Conservation (phyloP, 2,113 vertebrate species). For the Centropus bengalensis region DNA sequence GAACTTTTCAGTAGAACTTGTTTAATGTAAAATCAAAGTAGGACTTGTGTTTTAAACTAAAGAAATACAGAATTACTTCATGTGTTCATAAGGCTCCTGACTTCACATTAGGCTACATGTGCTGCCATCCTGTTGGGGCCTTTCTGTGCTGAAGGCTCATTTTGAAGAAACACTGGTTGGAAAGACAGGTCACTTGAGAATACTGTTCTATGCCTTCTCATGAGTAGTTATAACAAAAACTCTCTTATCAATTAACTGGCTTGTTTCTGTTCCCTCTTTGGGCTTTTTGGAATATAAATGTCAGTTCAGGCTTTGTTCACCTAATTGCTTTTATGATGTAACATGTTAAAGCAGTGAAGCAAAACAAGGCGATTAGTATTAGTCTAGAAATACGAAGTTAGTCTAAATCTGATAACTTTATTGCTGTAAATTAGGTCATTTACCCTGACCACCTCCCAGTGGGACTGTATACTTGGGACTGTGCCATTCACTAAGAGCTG, state of each 20-base stretch:
- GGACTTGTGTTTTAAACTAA: background rate
- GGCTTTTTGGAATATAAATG: background rate
- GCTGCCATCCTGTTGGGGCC: background rate
- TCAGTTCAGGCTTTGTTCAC: background rate
- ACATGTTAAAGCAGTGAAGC: background rate
- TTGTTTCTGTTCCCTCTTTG: background rate
- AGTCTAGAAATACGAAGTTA: background rate
- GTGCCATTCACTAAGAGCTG: background rate
- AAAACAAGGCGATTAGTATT: background rate
- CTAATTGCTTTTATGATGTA: background rate
- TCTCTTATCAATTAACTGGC: background rate
- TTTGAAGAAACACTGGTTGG: background rate
- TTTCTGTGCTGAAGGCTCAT: background rate
- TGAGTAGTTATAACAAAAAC: background rate
- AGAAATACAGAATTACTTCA: background rate
- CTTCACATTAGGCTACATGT: background rate
- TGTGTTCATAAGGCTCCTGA: background rate
- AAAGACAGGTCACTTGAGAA: background rate
- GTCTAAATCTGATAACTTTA: background rate
- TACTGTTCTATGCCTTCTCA: background rate
- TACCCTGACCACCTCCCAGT: background rate
- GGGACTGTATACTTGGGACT: background rate
- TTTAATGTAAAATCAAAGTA: background rate
- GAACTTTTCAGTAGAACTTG: background rate
- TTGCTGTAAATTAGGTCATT: background rate